Evolutionary conservation across 1,140 invertebrate genomes (phyloP).

Genomic region (Thaumetopoea pityocampa): DNA sequence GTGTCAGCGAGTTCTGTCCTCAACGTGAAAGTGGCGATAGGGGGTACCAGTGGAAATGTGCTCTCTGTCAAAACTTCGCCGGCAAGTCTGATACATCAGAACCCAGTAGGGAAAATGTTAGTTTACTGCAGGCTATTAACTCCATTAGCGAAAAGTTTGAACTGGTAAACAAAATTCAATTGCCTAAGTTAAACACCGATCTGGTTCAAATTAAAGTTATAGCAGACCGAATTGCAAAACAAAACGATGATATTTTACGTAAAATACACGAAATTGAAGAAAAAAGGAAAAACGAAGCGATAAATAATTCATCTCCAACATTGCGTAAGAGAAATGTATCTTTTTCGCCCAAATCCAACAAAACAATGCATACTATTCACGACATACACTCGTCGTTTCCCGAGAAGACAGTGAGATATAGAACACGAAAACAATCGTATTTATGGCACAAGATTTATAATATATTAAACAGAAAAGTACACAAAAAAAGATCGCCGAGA

Average conservation of each 20-base stretch:
- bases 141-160: slow-evolving; percentile 49
- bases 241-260: slow-evolving; percentile 45
- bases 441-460: slow-evolving; percentile 40
- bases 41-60: slow-evolving; percentile 45
- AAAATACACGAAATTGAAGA: slow-evolving; percentile 33
- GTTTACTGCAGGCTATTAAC: slow-evolving; percentile 30
- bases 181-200: slow-evolving; percentile 51
- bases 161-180: slow-evolving; percentile 54
- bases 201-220: slow-evolving; percentile 38
- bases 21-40: slow-evolving; percentile 30
- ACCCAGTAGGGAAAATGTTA: slow-evolving; percentile 6
- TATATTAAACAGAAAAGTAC: slow-evolving; percentile 38
- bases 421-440: slow-evolving; percentile 36
- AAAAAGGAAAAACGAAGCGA: slow-evolving; percentile 12
- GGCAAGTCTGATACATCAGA: slow-evolving; percentile 5
- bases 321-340: slow-evolving; percentile 31
- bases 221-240: slow-evolving; percentile 37
- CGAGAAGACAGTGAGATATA: slow-evolving; percentile 32
- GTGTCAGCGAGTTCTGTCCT: slow-evolving; percentile 21
- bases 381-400: slow-evolving; percentile 8
- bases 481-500: slow-evolving; percentile 15
- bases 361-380: slow-evolving; percentile 10
- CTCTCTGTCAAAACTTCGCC: slow-evolving; percentile 35
- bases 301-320: slow-evolving; percentile 2
- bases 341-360: slow-evolving; percentile 24